Evolutionary conservation across 2,888 invertebrate genomes (phyloP).

Genomic region (Melanchra persicariae): DNA sequence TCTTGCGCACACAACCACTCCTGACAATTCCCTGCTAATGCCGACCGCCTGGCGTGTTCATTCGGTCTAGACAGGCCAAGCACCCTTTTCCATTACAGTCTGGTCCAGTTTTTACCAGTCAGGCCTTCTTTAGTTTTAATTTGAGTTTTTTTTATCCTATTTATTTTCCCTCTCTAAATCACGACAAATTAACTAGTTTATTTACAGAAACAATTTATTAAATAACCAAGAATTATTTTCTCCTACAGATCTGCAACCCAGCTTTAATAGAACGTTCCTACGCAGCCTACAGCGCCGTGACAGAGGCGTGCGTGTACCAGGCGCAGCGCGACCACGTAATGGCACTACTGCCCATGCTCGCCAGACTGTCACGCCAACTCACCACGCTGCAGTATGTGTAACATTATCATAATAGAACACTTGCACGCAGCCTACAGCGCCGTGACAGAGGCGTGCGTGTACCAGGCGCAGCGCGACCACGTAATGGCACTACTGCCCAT

Average conservation of each 20-base stretch:
- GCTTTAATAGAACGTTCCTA: slow-evolving; percentile 76
- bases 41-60: too few species aligned
- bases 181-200: neutral
- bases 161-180: too few species aligned
- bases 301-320: slow-evolving; percentile 80
- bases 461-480: slow-evolving; percentile 65
- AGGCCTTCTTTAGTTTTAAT: too few species aligned
- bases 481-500: too few species aligned
- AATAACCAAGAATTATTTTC: too few species aligned
- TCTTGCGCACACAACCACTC: too few species aligned
- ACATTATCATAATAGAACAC: slow-evolving; percentile 68
- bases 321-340: slow-evolving; percentile 76
- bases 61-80: too few species aligned
- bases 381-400: slow-evolving; percentile 75
- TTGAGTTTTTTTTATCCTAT: too few species aligned
- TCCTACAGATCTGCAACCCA: slow-evolving; percentile 77
- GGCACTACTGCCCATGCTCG: slow-evolving; percentile 82
- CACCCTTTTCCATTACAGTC: too few species aligned
- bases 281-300: slow-evolving; percentile 80
- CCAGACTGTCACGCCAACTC: slow-evolving; percentile 80
- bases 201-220: too few species aligned
- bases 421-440: slow-evolving; percentile 81
- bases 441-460: slow-evolving; percentile 80
- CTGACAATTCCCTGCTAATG: too few species aligned
- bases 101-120: too few species aligned